Conservation (phyloP, 2,888 invertebrate genomes). For the Cheilosia grossa region DNA sequence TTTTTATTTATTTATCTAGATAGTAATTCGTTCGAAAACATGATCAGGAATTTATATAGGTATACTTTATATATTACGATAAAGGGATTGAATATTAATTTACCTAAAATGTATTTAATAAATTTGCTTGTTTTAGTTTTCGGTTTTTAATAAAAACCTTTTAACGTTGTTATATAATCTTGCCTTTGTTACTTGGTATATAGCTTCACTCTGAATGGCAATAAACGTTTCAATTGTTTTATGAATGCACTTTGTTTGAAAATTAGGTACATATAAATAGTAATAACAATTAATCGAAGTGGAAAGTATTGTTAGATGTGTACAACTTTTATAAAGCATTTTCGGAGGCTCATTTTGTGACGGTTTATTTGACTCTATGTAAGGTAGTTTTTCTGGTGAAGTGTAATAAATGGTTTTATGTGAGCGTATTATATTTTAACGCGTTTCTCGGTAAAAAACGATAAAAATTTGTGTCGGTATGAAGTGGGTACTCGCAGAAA, state of each 20-base stretch:
- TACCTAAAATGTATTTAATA: conserved; percentile 18
- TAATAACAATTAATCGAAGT: conserved; percentile 10
- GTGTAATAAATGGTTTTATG: background rate
- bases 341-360: conserved; percentile 4
- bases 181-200: background rate
- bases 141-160: background rate
- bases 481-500: background rate
- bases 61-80: conserved; percentile 9
- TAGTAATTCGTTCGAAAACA: conserved; percentile 50
- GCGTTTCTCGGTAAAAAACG: background rate
- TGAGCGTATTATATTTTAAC: background rate
- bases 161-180: conserved; percentile 6
- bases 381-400: background rate
- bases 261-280: background rate
- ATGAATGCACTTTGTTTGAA: conserved; percentile 1
- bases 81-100: conserved; percentile 26
- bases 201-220: conserved; percentile 9
- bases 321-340: background rate
- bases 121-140: background rate
- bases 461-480: background rate
- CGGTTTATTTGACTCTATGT: background rate
- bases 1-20: conserved; percentile 20
- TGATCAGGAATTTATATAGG: conserved; percentile 15
- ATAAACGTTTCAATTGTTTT: background rate
- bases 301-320: background rate